Percentiles rank a stretch among this genome's conserved stretches.
phyloP scores from a whole-genome alignment of 2,113 vertebrate species.

The Pachyramphus minor region DNA sequence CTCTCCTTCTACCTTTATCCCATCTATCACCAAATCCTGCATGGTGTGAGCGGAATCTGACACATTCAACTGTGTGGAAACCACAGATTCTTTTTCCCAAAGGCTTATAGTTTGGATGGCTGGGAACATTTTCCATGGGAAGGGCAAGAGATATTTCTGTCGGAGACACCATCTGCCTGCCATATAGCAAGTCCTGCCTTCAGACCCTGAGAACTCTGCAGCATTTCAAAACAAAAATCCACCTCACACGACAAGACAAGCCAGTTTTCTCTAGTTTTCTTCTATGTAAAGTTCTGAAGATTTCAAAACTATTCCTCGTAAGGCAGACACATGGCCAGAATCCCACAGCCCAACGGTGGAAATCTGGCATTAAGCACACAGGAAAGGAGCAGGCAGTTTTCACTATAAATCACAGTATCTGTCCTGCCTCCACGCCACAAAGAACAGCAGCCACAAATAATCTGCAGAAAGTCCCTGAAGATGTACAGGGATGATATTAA shows the following conservation, averaged over 20 bases:
- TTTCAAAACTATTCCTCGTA: neutral
- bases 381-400: neutral
- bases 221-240: neutral
- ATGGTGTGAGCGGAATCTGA: neutral
- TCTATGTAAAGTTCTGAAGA: neutral
- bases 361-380: neutral
- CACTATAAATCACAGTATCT: neutral
- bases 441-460: neutral
- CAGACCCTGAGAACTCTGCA: neutral
- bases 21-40: neutral
- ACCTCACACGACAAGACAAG: neutral
- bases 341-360: neutral
- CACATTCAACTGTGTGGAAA: neutral
- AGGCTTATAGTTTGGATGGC: neutral
- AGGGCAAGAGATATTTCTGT: neutral
- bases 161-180: neutral
- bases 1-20: neutral
- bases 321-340: neutral
- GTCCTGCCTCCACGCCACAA: neutral
- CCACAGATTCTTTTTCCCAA: neutral
- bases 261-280: neutral
- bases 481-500: fast-evolving
- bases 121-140: neutral
- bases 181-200: neutral
- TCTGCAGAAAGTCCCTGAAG: neutral